These are phyloP conservation scores for Tamias sibiricus DNA, from an alignment of 2,113 vertebrate species.

Conservation along the genomic window DNA sequence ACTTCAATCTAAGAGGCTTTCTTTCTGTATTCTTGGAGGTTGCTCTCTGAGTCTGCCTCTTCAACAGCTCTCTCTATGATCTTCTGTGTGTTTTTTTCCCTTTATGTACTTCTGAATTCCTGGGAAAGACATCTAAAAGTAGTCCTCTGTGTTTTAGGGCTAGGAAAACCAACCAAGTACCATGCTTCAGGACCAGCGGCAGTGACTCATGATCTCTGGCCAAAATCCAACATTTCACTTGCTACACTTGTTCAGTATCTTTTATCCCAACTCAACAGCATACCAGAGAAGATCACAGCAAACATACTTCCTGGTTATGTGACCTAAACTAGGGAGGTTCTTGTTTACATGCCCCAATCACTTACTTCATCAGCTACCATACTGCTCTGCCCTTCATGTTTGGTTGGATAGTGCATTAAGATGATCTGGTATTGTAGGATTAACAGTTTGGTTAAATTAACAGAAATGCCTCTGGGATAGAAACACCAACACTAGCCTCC, in stretches of 20 bases:
- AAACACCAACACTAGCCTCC: not conserved
- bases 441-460: not conserved
- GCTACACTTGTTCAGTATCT: not conserved
- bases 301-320: not conserved
- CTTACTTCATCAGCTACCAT: not conserved
- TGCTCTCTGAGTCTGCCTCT: not conserved
- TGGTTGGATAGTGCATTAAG: not conserved
- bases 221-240: not conserved
- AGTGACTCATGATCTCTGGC: not conserved
- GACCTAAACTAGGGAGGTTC: not conserved
- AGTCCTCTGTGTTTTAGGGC: not conserved
- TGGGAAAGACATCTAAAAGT: not conserved
- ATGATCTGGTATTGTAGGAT: not conserved
- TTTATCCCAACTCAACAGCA: not conserved
- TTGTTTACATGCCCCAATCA: not conserved
- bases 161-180: not conserved
- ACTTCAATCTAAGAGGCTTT: not conserved
- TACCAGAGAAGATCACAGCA: not conserved
- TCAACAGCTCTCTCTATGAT: not conserved
- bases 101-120: not conserved
- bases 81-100: not conserved
- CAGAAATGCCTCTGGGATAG: slow-evolving; percentile 3
- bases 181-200: not conserved
- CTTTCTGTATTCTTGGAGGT: not conserved
- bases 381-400: not conserved